These are phyloP conservation scores for Yponomeuta malinellus DNA, from an alignment of 2,888 invertebrate species.

Conservation along the genomic window DNA sequence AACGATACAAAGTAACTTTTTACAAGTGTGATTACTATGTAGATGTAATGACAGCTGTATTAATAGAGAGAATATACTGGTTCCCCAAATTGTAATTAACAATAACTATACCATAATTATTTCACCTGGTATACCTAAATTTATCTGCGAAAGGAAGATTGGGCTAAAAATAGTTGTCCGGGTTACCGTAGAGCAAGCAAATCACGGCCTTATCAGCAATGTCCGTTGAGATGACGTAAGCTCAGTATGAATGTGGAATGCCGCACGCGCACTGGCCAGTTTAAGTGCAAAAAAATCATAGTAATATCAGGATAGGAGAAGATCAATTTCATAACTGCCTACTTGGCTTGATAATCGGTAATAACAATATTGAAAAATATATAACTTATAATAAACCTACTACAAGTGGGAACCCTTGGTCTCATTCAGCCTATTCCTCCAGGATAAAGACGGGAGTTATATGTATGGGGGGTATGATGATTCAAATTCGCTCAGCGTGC, in stretches of 20 bases:
- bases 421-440: no score
- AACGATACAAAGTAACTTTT: neutral
- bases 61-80: no score
- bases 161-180: neutral
- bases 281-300: slow-evolving; percentile 1
- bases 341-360: no score
- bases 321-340: neutral
- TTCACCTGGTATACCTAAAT: neutral
- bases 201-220: neutral
- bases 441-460: no score
- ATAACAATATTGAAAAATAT: no score
- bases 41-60: neutral
- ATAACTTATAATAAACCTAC: no score
- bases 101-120: no score
- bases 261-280: neutral
- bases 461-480: no score
- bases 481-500: no score
- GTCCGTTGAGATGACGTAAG: slow-evolving; percentile 4
- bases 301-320: neutral
- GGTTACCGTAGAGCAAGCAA: neutral
- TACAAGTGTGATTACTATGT: neutral
- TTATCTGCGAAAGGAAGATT: neutral
- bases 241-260: neutral
- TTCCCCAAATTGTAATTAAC: no score
- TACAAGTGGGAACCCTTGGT: no score